Conservation (phyloP, 2,797 vertebrate genomes). For the Nannoperca obscura region DNA sequence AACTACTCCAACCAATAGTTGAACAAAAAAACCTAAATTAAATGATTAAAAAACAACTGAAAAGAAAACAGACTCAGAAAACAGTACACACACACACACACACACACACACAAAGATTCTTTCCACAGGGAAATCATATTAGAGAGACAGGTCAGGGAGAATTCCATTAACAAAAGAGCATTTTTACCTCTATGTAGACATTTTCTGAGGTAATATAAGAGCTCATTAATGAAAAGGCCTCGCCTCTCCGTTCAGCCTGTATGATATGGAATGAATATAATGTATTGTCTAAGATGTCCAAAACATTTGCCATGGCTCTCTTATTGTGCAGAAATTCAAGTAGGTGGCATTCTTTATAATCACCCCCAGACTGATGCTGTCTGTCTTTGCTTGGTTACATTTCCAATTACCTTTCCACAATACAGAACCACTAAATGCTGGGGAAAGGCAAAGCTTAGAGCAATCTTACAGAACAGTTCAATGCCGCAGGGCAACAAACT, state of each 20-base stretch:
- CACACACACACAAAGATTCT: neutral
- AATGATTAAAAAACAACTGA: no score
- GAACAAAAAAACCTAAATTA: no score
- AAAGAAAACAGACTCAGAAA: neutral
- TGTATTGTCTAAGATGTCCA: conserved; percentile 18
- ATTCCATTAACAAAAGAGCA: neutral
- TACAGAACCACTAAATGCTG: neutral
- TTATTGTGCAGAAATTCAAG: conserved; percentile 20
- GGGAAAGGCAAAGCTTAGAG: conserved; percentile 16
- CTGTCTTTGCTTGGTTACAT: conserved; percentile 20
- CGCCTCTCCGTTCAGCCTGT: conserved; percentile 11
- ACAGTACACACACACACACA: neutral
- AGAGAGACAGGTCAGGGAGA: neutral
- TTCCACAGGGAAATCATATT: neutral
- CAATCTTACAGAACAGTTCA: conserved; percentile 25
- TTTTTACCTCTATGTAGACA: conserved; percentile 21
- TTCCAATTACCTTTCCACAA: conserved; percentile 21
- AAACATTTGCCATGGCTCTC: conserved; percentile 17
- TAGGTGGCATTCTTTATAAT: conserved; percentile 13
- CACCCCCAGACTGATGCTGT: conserved; percentile 13
- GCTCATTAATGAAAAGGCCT: conserved; percentile 18
- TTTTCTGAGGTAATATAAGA: conserved; percentile 24
- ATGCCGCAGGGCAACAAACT: conserved; percentile 33
- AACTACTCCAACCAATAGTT: neutral
- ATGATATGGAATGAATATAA: conserved; percentile 20